phyloP scores from a whole-genome alignment of 2,797 vertebrate genomes.

The Sarcophilus harrisii region DNA sequence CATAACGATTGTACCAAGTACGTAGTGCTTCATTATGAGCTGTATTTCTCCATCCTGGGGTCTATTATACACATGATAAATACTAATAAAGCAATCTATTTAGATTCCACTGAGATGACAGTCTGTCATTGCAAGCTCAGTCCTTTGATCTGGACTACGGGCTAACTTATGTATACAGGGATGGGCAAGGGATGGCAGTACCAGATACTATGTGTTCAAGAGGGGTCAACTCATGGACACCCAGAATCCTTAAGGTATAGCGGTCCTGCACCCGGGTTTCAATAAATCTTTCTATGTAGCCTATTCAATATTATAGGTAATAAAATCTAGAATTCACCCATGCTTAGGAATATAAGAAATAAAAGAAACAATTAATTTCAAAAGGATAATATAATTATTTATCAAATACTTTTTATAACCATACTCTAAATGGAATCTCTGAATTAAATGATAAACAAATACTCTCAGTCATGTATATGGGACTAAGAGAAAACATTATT shows the following conservation, averaged over 20 bases:
- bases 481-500: not conserved
- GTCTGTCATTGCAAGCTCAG: not conserved
- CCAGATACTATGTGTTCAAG: not conserved
- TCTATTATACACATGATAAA: not conserved
- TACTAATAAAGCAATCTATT: not conserved
- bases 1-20: not conserved
- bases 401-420: not conserved
- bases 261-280: not conserved
- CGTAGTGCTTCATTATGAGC: not conserved
- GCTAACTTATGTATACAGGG: not conserved
- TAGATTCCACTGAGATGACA: not conserved
- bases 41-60: not conserved
- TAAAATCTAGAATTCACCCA: not conserved
- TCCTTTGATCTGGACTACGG: not conserved
- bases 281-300: not conserved
- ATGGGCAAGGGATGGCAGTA: not conserved
- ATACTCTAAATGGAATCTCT: not conserved
- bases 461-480: not conserved
- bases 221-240: not conserved
- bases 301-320: not conserved
- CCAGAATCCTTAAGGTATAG: too few relatives aligned
- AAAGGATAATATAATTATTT: not conserved
- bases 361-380: not conserved
- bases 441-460: not conserved
- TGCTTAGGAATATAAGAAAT: not conserved